These are phyloP conservation scores for Engraulis encrasicolus DNA, from an alignment of 2,113 vertebrate genomes.

Conservation along the genomic window DNA sequence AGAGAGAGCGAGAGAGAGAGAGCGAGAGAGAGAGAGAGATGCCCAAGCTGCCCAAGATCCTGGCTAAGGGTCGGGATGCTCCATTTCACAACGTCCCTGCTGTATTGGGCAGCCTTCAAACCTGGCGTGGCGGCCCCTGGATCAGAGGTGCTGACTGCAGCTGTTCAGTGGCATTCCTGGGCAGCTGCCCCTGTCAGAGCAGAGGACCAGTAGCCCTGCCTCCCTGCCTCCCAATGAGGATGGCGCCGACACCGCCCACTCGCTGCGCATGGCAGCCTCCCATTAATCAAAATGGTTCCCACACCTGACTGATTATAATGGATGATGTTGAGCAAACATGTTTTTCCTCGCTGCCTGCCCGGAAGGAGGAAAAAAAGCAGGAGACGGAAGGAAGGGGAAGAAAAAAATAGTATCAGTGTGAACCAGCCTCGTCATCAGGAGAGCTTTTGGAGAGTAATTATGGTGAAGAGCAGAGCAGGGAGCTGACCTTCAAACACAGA, in stretches of 20 bases:
- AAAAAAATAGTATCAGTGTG: too few species aligned
- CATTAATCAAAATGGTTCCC: slow-evolving; percentile 9
- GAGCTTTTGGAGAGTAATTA: not conserved
- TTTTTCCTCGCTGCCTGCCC: not conserved
- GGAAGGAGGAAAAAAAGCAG: not conserved
- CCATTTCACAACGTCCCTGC: not conserved
- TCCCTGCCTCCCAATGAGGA: not conserved
- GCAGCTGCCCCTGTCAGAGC: not conserved
- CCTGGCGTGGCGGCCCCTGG: not conserved
- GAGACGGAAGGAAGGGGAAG: too few species aligned
- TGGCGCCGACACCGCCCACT: not conserved
- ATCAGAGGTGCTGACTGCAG: not conserved
- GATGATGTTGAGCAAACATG: not conserved
- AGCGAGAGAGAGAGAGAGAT: too few species aligned
- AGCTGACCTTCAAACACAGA: not conserved
- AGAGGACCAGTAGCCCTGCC: not conserved
- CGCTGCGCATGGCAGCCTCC: not conserved
- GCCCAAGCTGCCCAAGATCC: not conserved
- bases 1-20: too few species aligned
- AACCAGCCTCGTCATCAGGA: not conserved
- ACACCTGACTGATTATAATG: not conserved
- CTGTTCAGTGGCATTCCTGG: not conserved
- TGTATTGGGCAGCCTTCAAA: not conserved
- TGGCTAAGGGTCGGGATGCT: not conserved
- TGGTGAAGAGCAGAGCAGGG: not conserved